Percentiles rank a stretch among this genome's conserved stretches.
phyloP scores from a whole-genome alignment of 2,113 vertebrate genomes.

The Micronycteris hirsuta region DNA sequence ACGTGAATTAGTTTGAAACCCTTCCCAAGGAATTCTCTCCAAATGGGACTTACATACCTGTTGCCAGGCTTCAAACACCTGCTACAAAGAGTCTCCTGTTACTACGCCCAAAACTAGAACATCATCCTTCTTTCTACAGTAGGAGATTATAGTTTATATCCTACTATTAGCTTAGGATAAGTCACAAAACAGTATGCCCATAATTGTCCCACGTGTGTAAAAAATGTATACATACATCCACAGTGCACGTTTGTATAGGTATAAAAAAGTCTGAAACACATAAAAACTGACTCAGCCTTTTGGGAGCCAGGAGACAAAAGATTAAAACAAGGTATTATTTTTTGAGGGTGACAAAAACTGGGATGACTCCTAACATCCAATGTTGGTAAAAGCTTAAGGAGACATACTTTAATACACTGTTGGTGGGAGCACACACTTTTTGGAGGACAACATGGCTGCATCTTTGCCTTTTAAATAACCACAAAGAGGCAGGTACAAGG shows the following conservation, averaged over 20 bases:
- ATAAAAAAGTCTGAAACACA: neutral
- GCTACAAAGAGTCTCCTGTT: conserved; percentile 1
- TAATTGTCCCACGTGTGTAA: neutral
- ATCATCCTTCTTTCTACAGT: neutral
- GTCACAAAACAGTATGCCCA: neutral
- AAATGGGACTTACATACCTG: conserved; percentile 39
- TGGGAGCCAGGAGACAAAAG: neutral
- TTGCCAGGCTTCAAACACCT: conserved; percentile 47
- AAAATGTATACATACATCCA: neutral
- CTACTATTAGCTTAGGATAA: neutral
- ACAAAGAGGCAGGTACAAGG: neutral
- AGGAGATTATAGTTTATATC: neutral
- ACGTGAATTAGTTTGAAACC: conserved; percentile 18
- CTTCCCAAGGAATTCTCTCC: neutral
- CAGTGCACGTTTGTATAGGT: neutral
- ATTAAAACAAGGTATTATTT: neutral
- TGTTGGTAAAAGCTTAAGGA: neutral
- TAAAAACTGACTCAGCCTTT: neutral
- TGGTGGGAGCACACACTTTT: neutral
- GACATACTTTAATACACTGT: neutral
- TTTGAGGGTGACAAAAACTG: neutral
- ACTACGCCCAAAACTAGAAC: neutral
- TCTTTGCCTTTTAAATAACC: neutral
- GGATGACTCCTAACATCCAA: neutral
- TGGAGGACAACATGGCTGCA: neutral